A percentile compares a stretch with the other conserved stretches of the same genome.
Conservation (phyloP, 1,140 invertebrate genomes). For the Protaetia brevitarsis region DNA sequence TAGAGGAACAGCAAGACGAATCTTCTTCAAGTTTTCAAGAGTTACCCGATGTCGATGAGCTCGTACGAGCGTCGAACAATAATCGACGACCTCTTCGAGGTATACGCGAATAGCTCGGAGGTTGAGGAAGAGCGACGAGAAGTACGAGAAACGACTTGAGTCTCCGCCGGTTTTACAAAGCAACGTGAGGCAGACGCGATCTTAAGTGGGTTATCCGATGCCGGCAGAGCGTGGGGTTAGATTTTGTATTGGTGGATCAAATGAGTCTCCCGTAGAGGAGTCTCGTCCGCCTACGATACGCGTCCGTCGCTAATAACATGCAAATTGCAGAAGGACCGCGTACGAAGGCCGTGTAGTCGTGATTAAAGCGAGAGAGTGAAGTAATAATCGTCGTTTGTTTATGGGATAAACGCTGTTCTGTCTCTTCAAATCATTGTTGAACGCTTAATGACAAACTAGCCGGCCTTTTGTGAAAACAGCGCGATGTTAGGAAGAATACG, state of each 20-base stretch:
- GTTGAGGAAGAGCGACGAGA: too few species aligned
- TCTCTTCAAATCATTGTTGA: not conserved
- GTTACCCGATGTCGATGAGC: slow-evolving; percentile 4
- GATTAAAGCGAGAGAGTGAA: not conserved
- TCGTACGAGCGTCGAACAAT: not conserved
- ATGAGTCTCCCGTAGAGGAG: not conserved
- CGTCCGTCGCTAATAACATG: slow-evolving; percentile 8
- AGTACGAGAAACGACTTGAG: not conserved
- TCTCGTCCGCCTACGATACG: slow-evolving; percentile 1
- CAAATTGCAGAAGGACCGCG: not conserved
- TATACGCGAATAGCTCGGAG: not conserved
- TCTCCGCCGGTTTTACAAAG: not conserved
- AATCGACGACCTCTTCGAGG: not conserved
- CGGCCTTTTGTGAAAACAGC: too few species aligned
- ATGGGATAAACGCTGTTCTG: not conserved
- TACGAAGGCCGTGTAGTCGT: slow-evolving; percentile 6
- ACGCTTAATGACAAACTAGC: not conserved
- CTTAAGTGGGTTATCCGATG: slow-evolving; percentile 14
- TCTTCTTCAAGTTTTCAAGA: slow-evolving; percentile 15
- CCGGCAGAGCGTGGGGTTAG: slow-evolving; percentile 9
- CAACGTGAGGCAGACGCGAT: not conserved
- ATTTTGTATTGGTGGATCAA: slow-evolving; percentile 12
- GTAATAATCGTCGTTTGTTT: not conserved
- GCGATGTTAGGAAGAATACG: too few species aligned
- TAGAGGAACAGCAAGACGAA: slow-evolving; percentile 8